These are phyloP conservation scores for Coenobita brevimanus DNA, from an alignment of 1,140 invertebrate species.

Conservation along the genomic window DNA sequence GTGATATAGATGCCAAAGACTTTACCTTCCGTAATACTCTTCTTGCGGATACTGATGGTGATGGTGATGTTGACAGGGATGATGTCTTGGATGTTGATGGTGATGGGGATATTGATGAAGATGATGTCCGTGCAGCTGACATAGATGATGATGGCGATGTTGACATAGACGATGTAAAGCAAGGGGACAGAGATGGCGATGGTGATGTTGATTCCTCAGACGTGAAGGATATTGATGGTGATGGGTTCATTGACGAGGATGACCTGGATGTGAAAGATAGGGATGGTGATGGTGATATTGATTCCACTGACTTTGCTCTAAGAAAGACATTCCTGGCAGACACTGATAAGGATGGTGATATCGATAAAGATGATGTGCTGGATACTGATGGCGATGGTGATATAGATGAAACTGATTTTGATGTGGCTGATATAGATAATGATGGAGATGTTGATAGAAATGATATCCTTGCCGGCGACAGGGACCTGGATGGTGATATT, in stretches of 20 bases:
- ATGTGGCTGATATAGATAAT: conserved; percentile 66
- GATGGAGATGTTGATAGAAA: conserved; percentile 63
- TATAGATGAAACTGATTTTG: conserved; percentile 61
- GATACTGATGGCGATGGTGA: conserved; percentile 66
- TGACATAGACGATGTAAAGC: conserved; percentile 50
- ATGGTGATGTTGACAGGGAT: conserved; percentile 62
- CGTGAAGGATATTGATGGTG: conserved; percentile 55
- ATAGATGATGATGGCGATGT: conserved; percentile 67
- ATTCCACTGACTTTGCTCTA: conserved; percentile 13
- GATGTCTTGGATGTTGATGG: conserved; percentile 54
- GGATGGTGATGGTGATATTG: conserved; percentile 61
- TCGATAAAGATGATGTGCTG: conserved; percentile 63
- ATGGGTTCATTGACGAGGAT: conserved; percentile 52
- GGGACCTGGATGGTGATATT: conserved; percentile 61
- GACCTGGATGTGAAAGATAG: conserved; percentile 53
- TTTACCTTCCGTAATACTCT: conserved; percentile 31
- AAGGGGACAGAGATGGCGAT: conserved; percentile 56
- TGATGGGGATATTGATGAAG: conserved; percentile 60
- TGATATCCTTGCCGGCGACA: conserved; percentile 54
- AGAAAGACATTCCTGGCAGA: conserved; percentile 57
- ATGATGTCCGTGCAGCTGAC: conserved; percentile 55
- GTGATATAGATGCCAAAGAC: conserved; percentile 58
- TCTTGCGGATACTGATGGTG: conserved; percentile 57
- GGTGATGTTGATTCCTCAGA: conserved; percentile 48
- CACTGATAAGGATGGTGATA: conserved; percentile 60